Conservation (phyloP, 2,888 invertebrate genomes). For the Tortrix viridana region DNA sequence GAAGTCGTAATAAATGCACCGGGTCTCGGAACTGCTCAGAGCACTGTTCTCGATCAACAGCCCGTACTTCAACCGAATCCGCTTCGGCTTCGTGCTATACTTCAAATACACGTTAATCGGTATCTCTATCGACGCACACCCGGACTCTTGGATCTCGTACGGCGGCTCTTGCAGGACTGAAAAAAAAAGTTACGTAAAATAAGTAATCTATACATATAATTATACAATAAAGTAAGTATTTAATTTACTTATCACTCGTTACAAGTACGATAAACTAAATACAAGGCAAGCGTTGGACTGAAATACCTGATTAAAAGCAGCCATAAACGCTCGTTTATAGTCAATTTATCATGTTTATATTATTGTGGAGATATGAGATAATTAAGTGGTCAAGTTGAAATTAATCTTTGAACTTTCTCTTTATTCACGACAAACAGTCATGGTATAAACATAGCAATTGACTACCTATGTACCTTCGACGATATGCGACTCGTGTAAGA, state of each 20-base stretch:
- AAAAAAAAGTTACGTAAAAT: slow-evolving; percentile 48
- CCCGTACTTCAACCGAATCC: slow-evolving; percentile 73
- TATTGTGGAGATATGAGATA: slow-evolving; percentile 2
- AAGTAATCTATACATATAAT: slow-evolving; percentile 41
- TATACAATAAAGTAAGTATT: no score
- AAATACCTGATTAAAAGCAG: slow-evolving; percentile 5
- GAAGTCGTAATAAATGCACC: slow-evolving; percentile 74
- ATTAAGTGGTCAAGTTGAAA: no score
- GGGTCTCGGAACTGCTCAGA: slow-evolving; percentile 67
- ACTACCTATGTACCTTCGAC: no score
- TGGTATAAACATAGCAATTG: no score
- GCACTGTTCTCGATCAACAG: slow-evolving; percentile 73
- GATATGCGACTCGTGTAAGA: no score
- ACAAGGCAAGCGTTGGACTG: slow-evolving; percentile 1
- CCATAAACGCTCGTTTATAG: slow-evolving; percentile 13
- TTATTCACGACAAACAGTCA: no score
- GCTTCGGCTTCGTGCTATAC: slow-evolving; percentile 71
- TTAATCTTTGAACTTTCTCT: background rate
- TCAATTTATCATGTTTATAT: slow-evolving; percentile 17
- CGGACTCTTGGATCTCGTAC: slow-evolving; percentile 80
- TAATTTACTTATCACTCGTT: background rate
- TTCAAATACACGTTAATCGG: slow-evolving; percentile 80
- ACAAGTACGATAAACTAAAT: background rate
- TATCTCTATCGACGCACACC: slow-evolving; percentile 75
- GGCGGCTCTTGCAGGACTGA: slow-evolving; percentile 80